Evolutionary conservation across 2,888 invertebrate species (phyloP).

Genomic region (Fragum fragum): DNA sequence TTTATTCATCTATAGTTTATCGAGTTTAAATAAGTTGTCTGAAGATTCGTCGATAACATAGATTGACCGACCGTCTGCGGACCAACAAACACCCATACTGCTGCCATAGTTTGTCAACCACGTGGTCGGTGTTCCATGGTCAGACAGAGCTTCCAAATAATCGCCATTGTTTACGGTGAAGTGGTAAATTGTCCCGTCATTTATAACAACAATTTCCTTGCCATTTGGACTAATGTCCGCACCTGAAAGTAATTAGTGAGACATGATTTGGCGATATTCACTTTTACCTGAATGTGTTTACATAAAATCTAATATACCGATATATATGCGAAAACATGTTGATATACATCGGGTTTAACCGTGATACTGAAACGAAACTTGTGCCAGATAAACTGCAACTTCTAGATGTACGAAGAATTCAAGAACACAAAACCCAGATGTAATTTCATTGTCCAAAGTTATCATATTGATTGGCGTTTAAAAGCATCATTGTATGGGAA

Average conservation of each 20-base stretch:
- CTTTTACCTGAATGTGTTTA: too few species aligned
- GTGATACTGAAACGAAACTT: too few species aligned
- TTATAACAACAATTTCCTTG: neutral
- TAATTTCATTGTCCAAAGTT: too few species aligned
- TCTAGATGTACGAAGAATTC: too few species aligned
- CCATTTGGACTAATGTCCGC: slow-evolving; percentile 10
- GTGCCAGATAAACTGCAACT: too few species aligned
- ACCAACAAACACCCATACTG: slow-evolving; percentile 16
- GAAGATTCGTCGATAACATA: neutral
- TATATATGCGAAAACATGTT: too few species aligned
- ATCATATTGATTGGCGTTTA: too few species aligned
- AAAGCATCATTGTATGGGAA: too few species aligned
- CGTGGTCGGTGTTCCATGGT: neutral
- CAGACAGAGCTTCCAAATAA: neutral
- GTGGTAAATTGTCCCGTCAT: neutral
- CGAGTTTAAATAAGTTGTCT: neutral
- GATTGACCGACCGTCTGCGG: neutral
- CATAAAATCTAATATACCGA: too few species aligned
- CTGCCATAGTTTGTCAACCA: neutral
- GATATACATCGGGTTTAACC: too few species aligned
- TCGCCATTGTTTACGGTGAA: neutral
- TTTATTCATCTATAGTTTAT: neutral
- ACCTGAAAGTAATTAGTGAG: neutral
- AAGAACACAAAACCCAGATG: too few species aligned
- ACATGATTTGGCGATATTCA: too few species aligned